Evolutionary conservation across 2,888 invertebrate species (phyloP).

Genomic region (Pristionchus japonicus): DNA sequence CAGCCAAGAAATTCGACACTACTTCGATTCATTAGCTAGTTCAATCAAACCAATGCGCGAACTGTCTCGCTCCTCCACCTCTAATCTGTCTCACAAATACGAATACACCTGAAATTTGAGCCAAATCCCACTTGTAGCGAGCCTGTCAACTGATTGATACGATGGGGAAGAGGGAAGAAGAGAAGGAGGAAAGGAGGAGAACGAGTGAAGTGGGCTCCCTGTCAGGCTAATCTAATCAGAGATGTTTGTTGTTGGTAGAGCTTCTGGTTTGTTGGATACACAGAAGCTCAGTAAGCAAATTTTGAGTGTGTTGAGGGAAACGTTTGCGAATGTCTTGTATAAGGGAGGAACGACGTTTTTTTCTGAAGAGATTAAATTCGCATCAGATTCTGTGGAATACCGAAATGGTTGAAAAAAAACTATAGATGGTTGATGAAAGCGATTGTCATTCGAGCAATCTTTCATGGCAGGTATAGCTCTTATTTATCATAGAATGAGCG

Average conservation of each 20-base stretch:
- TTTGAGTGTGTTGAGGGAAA: too few relatives aligned
- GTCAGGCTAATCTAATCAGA: background rate
- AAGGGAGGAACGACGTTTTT: too few relatives aligned
- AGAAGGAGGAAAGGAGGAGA: background rate
- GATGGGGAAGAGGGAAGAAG: background rate
- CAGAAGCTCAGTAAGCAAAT: background rate
- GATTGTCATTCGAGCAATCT: too few relatives aligned
- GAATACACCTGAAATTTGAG: background rate
- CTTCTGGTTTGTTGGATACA: background rate
- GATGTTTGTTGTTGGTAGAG: background rate
- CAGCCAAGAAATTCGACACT: background rate
- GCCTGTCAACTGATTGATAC: background rate
- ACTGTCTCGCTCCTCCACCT: background rate
- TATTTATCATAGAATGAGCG: too few relatives aligned
- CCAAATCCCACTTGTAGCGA: slow-evolving; percentile 4
- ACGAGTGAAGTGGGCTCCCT: background rate
- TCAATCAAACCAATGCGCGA: background rate
- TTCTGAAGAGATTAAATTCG: too few relatives aligned
- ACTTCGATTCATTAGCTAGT: background rate
- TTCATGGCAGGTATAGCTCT: too few relatives aligned
- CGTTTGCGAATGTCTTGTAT: too few relatives aligned
- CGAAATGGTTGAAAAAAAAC: too few relatives aligned
- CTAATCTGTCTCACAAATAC: background rate
- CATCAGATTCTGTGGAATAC: too few relatives aligned
- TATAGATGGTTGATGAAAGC: too few relatives aligned